Base-by-base conservation (phyloP, 2,797 vertebrate genomes). In the Urocyon cinereoargenteus region DNA sequence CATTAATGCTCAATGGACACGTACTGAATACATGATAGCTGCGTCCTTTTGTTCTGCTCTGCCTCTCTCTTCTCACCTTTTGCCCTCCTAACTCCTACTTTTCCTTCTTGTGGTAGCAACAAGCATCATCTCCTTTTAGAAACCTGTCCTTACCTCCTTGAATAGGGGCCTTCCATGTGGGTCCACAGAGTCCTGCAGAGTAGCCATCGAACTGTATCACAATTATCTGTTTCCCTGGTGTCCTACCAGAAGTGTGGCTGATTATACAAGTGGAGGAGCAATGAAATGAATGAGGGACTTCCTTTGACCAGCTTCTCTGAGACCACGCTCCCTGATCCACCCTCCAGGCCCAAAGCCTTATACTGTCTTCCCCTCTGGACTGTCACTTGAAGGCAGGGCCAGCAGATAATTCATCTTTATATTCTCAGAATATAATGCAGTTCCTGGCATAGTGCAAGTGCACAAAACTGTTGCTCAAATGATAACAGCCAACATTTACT, bases 161-260 rank as follows among this genome's bases (percentile, higher is more conserved):
- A 68, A 73, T 2, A 34, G 34, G 16, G 87, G 28, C 14, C 34
- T 91, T 19, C n/a, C 34, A 16, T 12, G 31, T 6, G 8, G 24
- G 15, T 16, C 16, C 11, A 3, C 0, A 6, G 6, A 75, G 19
- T 36, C 68, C 22, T 26, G 49, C 57, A 19, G 1, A 59, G 31
- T 19, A 13, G 26, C 36, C 62, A 24, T 5, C 22, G 55, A 6
- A 28, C 5, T 59, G 10, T 11, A 7, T 45, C 40, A 21, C 81
- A 16, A 7, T 13, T 49, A 40, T 8, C 49, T 18, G 16, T 34
- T 57, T 22, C 26, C 15, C 12, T 78, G 40, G 16, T 0, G 22
- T 64, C 15, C 9, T 6, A 0, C 5, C 10, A 19, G 28, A 72
- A n/a, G 18, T 0, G 3, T 5, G 45, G 24, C 16, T 51, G 16